Percentiles rank a stretch among this genome's conserved stretches.
Conservation (phyloP, 1,140 invertebrate genomes). For the Ganaspis sp. region DNA sequence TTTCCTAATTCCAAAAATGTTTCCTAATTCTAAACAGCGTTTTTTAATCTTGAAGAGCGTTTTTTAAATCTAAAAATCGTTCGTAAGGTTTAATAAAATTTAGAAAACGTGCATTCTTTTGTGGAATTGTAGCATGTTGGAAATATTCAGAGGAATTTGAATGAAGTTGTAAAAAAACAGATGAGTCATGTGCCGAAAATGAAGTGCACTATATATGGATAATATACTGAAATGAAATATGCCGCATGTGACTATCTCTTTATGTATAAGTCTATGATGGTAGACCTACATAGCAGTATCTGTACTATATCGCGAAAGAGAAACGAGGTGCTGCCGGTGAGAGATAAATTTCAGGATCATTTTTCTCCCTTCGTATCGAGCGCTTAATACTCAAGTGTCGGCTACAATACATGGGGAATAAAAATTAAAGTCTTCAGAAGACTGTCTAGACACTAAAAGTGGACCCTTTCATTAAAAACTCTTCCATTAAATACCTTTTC, state of each 20-base stretch:
- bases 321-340: conserved; percentile 7
- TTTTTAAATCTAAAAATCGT: no score
- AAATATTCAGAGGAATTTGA: not conserved
- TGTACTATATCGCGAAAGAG: not conserved
- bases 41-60: no score
- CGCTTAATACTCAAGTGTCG: not conserved
- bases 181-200: not conserved
- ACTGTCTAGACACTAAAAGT: not conserved
- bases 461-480: not conserved
- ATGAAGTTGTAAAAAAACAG: not conserved
- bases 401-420: not conserved
- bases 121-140: not conserved
- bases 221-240: not conserved
- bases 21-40: no score
- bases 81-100: no score
- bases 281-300: not conserved
- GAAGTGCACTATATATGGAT: conserved; percentile 12
- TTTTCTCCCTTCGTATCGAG: conserved; percentile 19
- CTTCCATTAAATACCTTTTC: not conserved
- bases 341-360: conserved; percentile 21
- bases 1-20: no score
- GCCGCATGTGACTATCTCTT: not conserved
- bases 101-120: no score
- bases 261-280: conserved; percentile 15
- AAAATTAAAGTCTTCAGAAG: not conserved